Evolutionary conservation across 2,113 vertebrate species (phyloP).

Genomic region (Oncorhynchus mykiss): DNA sequence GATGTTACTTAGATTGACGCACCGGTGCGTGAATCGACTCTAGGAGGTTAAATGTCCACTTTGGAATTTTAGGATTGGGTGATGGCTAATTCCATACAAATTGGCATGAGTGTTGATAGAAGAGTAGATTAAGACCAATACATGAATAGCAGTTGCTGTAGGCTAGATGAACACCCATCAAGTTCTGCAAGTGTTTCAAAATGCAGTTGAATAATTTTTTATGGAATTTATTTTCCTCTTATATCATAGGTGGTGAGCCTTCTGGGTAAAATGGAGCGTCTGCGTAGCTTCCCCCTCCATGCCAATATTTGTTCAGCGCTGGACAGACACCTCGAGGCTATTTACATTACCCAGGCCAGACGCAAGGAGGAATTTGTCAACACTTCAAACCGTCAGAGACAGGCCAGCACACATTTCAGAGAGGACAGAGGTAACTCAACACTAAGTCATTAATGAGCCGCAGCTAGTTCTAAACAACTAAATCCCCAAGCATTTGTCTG

Average conservation of each 20-base stretch:
- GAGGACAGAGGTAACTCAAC: constrained; percentile 65
- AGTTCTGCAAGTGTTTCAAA: too few relatives aligned
- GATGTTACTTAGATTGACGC: too few relatives aligned
- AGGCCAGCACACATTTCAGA: constrained; percentile 43
- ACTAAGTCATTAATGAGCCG: not conserved
- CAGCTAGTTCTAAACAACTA: not conserved
- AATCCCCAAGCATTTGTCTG: not conserved
- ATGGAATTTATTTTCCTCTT: not conserved
- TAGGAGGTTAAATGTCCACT: too few relatives aligned
- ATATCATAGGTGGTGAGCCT: constrained; percentile 66
- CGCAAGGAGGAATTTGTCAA: constrained; percentile 59
- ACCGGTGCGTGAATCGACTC: too few relatives aligned
- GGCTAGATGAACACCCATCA: too few relatives aligned
- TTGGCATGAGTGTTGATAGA: too few relatives aligned
- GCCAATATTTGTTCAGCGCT: constrained; percentile 60
- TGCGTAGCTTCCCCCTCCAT: constrained; percentile 57
- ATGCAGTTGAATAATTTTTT: not conserved
- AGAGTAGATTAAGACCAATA: too few relatives aligned
- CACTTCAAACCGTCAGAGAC: constrained; percentile 58
- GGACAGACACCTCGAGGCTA: constrained; percentile 63
- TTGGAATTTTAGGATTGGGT: too few relatives aligned
- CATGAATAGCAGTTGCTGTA: too few relatives aligned
- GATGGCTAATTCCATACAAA: too few relatives aligned
- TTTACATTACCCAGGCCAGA: constrained; percentile 59
- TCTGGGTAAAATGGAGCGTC: constrained; percentile 66